Conservation (phyloP, 2,797 vertebrate genomes). For the Mus minutoides region DNA sequence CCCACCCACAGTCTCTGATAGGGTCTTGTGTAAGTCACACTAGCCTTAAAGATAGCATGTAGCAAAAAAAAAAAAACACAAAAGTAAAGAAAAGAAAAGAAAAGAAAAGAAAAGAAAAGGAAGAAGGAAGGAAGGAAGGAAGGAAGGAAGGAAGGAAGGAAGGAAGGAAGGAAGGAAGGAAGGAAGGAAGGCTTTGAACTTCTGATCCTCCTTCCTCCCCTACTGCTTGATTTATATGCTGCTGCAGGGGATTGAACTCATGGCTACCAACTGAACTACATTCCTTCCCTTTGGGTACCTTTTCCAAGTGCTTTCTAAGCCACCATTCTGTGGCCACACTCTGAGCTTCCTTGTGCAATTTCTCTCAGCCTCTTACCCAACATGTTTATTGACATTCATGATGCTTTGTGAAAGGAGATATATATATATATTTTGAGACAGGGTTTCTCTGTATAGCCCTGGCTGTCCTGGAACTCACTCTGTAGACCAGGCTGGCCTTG, state of each 20-base stretch:
- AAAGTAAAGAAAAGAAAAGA: too few species aligned
- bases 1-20: neutral
- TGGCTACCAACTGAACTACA: neutral
- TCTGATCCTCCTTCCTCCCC: neutral
- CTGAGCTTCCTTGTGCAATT: neutral
- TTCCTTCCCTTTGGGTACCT: neutral
- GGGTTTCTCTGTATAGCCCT: too few species aligned
- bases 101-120: too few species aligned
- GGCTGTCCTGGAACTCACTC: too few species aligned
- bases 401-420: neutral
- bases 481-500: too few species aligned
- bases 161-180: too few species aligned
- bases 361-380: neutral
- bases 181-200: neutral
- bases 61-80: neutral
- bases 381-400: neutral
- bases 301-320: neutral
- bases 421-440: too few species aligned
- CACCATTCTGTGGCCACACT: neutral
- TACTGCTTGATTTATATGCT: neutral
- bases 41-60: neutral
- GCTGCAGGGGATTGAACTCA: neutral
- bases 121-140: too few species aligned
- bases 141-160: too few species aligned
- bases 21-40: neutral